Conservation (phyloP, 2,113 vertebrate species). For the Neolamprologus falcicula region DNA sequence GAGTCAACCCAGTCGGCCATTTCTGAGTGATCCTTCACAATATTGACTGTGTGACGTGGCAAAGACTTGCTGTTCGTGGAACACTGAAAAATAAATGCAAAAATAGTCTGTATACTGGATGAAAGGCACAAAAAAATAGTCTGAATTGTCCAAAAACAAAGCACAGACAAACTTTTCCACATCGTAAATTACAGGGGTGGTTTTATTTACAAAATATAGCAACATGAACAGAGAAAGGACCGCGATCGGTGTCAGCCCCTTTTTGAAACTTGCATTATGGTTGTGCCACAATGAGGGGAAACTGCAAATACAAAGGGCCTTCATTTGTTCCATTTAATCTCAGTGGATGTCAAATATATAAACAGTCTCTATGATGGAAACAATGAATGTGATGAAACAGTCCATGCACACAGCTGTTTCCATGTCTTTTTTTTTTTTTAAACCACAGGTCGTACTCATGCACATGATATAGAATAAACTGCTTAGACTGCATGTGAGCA, state of each 20-base stretch:
- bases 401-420: background rate
- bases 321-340: background rate
- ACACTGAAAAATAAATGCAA: conserved; percentile 52
- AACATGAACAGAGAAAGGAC: background rate
- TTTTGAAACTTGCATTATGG: background rate
- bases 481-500: background rate
- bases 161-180: background rate
- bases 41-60: conserved; percentile 34
- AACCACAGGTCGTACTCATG: background rate
- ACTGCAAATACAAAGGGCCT: background rate
- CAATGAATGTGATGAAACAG: background rate
- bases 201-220: background rate
- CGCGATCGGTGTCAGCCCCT: background rate
- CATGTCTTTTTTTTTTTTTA: background rate
- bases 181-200: background rate
- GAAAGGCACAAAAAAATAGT: background rate
- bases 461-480: too few species aligned
- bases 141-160: background rate
- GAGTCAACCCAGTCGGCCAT: conserved; percentile 69
- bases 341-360: background rate
- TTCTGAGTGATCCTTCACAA: conserved; percentile 66
- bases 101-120: background rate
- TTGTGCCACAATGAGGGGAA: background rate
- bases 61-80: conserved; percentile 53
- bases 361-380: background rate